Evolutionary conservation across 2,888 invertebrate genomes (phyloP).

Genomic region (Tipula unca): DNA sequence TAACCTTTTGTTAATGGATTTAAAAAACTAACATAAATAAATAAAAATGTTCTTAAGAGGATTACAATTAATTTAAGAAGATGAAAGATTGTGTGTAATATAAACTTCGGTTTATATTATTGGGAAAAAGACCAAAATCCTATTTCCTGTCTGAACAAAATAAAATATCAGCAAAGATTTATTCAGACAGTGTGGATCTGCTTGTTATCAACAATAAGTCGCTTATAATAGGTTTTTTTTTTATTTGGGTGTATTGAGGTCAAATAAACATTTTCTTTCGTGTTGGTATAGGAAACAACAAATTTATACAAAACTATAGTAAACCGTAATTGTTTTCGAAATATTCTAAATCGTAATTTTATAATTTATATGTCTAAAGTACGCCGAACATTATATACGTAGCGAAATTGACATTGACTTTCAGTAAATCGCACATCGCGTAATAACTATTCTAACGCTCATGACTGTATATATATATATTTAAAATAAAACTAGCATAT

Average conservation of each 20-base stretch:
- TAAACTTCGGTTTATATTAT: neutral
- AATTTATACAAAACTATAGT: neutral
- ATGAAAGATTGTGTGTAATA: neutral
- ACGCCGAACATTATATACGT: neutral
- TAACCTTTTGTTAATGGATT: neutral
- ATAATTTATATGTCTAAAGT: neutral
- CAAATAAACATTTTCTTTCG: neutral
- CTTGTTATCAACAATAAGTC: neutral
- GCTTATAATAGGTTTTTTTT: neutral
- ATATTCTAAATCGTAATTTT: neutral
- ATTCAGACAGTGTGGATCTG: neutral
- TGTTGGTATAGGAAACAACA: neutral
- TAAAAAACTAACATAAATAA: neutral
- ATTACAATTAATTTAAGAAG: conserved; percentile 4
- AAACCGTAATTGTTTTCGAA: neutral
- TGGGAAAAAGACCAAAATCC: neutral
- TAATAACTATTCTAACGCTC: neutral
- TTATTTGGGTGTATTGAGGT: neutral
- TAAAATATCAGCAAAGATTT: neutral
- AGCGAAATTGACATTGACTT: neutral
- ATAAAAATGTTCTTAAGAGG: neutral
- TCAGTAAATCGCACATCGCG: neutral
- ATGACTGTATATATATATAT: neutral
- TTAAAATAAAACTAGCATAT: neutral
- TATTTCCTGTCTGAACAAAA: neutral